phyloP scores from a whole-genome alignment of 1,140 invertebrate genomes.

The Pseudomyrmex cubaensis region DNA sequence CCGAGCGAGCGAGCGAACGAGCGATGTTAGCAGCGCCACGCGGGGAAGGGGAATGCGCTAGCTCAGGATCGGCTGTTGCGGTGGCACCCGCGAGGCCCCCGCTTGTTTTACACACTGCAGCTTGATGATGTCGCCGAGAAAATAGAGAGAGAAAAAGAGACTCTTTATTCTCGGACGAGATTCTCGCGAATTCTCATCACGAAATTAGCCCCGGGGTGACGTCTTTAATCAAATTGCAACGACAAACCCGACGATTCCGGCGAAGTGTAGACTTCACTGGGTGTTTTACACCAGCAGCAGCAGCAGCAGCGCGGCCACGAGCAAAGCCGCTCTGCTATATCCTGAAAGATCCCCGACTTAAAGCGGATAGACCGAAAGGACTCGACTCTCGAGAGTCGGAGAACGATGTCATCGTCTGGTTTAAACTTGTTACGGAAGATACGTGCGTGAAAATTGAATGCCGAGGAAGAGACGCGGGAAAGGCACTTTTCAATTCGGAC shows the following conservation, averaged over 20 bases:
- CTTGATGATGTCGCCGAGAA: background rate
- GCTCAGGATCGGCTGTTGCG: constrained; percentile 75
- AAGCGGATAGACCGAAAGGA: constrained; percentile 77
- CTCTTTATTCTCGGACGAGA: too few relatives aligned
- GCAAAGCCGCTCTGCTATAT: constrained; percentile 35
- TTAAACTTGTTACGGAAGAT: constrained; percentile 21
- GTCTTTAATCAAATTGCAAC: background rate
- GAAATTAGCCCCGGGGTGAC: background rate
- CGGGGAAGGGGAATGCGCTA: constrained; percentile 73
- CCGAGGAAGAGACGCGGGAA: background rate
- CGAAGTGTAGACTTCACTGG: background rate
- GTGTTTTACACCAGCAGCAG: background rate
- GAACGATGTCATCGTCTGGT: constrained; percentile 24
- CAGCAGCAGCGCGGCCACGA: background rate
- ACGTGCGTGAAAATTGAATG: background rate
- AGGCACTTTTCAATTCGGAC: background rate
- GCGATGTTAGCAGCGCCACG: constrained; percentile 30
- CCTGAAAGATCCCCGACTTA: constrained; percentile 78
- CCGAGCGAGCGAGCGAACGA: constrained; percentile 65
- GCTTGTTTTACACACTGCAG: too few relatives aligned
- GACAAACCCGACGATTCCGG: background rate
- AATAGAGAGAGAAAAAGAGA: background rate
- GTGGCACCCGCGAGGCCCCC: background rate
- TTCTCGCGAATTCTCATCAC: background rate
- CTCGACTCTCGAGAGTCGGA: background rate